Evolutionary conservation across 2,888 invertebrate genomes (phyloP), one percentile per base, ranked within the genome.

Genomic region (Drosophila merina): DNA sequence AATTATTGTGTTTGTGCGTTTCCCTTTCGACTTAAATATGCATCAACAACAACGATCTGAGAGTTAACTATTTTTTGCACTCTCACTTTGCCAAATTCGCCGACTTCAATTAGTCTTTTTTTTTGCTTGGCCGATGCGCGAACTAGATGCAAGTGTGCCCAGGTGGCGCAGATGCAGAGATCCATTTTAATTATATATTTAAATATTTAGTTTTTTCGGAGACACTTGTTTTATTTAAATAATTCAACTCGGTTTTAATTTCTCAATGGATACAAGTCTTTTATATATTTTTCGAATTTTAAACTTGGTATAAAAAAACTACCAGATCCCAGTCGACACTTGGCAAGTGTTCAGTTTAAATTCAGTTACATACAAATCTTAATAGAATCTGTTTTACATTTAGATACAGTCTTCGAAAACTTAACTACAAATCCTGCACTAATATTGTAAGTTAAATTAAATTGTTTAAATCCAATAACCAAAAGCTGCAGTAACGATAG

Each of bases 31-130:
- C 31, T 31, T 9, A 36, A 36, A 4, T 1, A 38, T 49, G 3
- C 31, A 49, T 42, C 48, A 47, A 31, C 47, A 54, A 31, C n/a
- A 40, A 12, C 38, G 54, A 57, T 36, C 28, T 2, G 7, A 31
- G 28, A 12, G 31, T 49, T 12, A n/a, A 10, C 10, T 31, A 55
- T 55, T 54, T 55, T 25, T 57, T 57, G 25, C 12, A 9, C 25
- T 31, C 40, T 40, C 12, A 40, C 44, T 44, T 44, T 7, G 30
- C 28, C 20, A 57, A 58, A 42, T 33, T 55, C 8, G 56, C 56
- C 42, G 57, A 58, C 57, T 38, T 52, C 1, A 44, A 44, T 25
- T 44, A 44, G 44, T 44, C 12, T 42, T 42, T 40, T 38, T 38
- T 51, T 51, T 52, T 57, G 14, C 57, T 44, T 5, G 8, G 25